phyloP scores from a whole-genome alignment of 2,888 invertebrate genomes.

The Agrochola macilenta region DNA sequence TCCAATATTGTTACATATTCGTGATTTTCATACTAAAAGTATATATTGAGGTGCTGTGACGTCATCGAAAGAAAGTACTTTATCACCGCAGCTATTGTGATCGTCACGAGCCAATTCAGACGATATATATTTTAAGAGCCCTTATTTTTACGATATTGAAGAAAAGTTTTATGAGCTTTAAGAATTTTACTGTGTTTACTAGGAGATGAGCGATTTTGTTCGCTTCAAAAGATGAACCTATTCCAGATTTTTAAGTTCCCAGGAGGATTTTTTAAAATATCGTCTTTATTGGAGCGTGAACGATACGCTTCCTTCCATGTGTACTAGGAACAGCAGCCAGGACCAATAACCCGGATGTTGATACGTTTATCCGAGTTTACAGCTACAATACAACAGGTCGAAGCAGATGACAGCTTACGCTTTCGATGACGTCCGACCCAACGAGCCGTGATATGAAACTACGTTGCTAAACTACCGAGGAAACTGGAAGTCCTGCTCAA shows the following conservation, averaged over 20 bases:
- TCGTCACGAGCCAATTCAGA: constrained; percentile 18
- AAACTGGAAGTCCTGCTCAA: background rate
- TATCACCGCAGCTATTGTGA: constrained; percentile 21
- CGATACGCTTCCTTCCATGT: constrained; percentile 3
- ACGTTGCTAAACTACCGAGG: constrained; percentile 1
- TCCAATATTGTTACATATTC: constrained; percentile 6
- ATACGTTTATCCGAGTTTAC: background rate
- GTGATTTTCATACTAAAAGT: constrained; percentile 16
- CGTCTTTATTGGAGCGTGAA: constrained; percentile 33
- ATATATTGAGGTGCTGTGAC: constrained; percentile 3
- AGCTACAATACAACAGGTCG: background rate
- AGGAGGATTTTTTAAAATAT: constrained; percentile 22
- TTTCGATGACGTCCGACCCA: constrained; percentile 9
- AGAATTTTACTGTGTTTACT: constrained; percentile 11
- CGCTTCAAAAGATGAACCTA: background rate
- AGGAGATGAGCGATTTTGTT: constrained; percentile 28
- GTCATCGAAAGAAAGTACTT: constrained; percentile 11
- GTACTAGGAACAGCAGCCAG: constrained; percentile 8
- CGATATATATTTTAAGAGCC: constrained; percentile 30
- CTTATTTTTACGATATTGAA: constrained; percentile 22
- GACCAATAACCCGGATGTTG: background rate
- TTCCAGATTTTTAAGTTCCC: constrained; percentile 40
- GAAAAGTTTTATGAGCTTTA: constrained; percentile 22
- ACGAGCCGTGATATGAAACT: constrained; percentile 3
- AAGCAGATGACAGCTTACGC: constrained; percentile 4